These are phyloP conservation scores for Chironomus riparius DNA, from an alignment of 2,888 invertebrate species.

Conservation along the genomic window DNA sequence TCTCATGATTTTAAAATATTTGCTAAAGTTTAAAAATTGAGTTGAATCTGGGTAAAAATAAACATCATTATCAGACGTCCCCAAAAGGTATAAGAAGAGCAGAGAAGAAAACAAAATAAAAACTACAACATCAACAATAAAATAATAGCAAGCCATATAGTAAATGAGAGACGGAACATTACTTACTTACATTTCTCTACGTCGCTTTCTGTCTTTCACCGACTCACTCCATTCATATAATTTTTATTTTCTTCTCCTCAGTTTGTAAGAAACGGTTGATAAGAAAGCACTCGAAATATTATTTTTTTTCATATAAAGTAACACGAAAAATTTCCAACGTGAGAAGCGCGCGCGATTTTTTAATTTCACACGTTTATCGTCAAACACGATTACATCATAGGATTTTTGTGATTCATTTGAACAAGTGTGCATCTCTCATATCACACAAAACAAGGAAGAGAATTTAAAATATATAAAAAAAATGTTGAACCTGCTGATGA, in stretches of 20 bases:
- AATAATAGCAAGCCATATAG: neutral
- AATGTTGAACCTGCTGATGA: conserved; percentile 20
- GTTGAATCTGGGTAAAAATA: too few relatives aligned
- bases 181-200: conserved; percentile 12
- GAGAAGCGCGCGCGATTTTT: neutral
- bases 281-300: conserved; percentile 8
- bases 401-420: too few relatives aligned
- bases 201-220: conserved; percentile 1
- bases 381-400: neutral
- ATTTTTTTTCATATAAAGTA: neutral
- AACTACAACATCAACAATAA: too few relatives aligned
- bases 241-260: neutral
- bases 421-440: too few relatives aligned
- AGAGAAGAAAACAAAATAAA: neutral
- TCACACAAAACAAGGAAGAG: neutral
- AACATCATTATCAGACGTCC: too few relatives aligned
- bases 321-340: neutral
- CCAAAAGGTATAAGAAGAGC: too few relatives aligned
- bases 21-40: too few relatives aligned
- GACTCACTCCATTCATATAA: neutral
- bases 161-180: conserved; percentile 17
- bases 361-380: neutral
- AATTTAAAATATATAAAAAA: neutral
- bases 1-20: too few relatives aligned
- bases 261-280: conserved; percentile 20